Evolutionary conservation across 2,797 vertebrate species (phyloP).

Genomic region (Bryconaethiops microstoma): DNA sequence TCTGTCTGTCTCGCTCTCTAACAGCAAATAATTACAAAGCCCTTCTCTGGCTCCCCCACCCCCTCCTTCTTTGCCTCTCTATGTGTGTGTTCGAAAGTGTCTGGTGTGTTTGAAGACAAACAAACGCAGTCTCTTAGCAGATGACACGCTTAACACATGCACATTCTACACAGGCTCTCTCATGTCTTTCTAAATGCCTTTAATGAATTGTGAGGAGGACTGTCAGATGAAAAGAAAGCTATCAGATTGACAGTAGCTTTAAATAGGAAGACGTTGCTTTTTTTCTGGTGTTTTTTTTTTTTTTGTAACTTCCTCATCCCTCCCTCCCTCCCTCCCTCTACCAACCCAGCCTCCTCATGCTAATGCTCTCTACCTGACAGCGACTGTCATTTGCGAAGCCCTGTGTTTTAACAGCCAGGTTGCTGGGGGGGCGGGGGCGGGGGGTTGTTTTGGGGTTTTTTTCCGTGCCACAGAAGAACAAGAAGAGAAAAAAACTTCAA

Average conservation of each 20-base stretch:
- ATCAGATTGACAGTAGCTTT: constrained; percentile 78
- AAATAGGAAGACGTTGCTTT: constrained; percentile 63
- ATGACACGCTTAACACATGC: constrained; percentile 74
- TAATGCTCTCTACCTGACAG: constrained; percentile 76
- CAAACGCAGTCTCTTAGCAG: constrained; percentile 72
- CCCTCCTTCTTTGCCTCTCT: neutral
- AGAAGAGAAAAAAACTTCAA: constrained; percentile 70
- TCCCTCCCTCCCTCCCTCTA: constrained; percentile 21
- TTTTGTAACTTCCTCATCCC: too few relatives aligned
- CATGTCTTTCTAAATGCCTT: constrained; percentile 79
- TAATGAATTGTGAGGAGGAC: constrained; percentile 76
- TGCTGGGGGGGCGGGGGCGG: too few relatives aligned
- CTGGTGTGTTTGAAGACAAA: constrained; percentile 67
- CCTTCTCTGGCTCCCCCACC: constrained; percentile 10
- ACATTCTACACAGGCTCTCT: constrained; percentile 72
- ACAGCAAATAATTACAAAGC: constrained; percentile 57
- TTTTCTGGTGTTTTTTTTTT: constrained; percentile 56
- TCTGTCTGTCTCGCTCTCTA: constrained; percentile 17
- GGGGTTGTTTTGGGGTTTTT: neutral
- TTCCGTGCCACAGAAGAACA: neutral
- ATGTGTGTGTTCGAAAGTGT: constrained; percentile 29
- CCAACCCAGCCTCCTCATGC: constrained; percentile 60
- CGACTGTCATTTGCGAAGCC: constrained; percentile 80
- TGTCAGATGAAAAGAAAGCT: constrained; percentile 72
- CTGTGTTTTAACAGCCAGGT: constrained; percentile 68